Base-by-base conservation (phyloP, 2,888 invertebrate genomes). In the Drosophila mettleri region DNA sequence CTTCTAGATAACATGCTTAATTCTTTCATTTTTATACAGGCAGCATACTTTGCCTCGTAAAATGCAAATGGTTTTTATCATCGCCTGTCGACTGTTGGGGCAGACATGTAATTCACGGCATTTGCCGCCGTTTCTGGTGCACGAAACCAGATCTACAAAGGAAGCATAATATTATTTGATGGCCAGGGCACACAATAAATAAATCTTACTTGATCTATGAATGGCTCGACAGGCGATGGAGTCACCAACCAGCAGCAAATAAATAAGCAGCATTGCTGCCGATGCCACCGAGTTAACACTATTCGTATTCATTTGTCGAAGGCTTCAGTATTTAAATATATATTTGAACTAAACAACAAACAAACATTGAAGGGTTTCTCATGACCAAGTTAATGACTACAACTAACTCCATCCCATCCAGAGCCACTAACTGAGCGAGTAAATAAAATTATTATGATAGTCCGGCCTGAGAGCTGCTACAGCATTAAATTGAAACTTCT, bases 401-500 rank as follows among this genome's bases (percentile, higher is more conserved):
- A 27, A 27, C 39, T 34, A 22, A 36, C 16, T 29, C 10, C 16
- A 10, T n/a, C 20, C n/a, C 45, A 31, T 31, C 10, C 16, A 48
- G 45, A 48, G 65, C 53, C 53, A 39, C 45, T 69, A 78, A 80
- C 69, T 80, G 78, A 75, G 76, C 72, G 68, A 73, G 76, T 85
- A 76, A 85, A 85, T 82, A 72, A 76, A 70, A 62, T 63, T 62
- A 63, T 81, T 80, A 80, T 81, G 75, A 80, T 78, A 70, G 74
- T 75, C 72, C 62, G 67, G 62, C 45, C 45, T 31, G 51, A 10
- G 20, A 34, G 61, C 69, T 58, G 75, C 58, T 69, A 77, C 60
- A 66, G 58, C 65, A 64, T 72, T 75, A 76, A 85, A 78, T 76
- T 62, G 71, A 71, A 81, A 87, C 67, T 87, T 87, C 79, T 87